Conservation (phyloP, 2,113 vertebrate genomes). For the Strix aluco region DNA sequence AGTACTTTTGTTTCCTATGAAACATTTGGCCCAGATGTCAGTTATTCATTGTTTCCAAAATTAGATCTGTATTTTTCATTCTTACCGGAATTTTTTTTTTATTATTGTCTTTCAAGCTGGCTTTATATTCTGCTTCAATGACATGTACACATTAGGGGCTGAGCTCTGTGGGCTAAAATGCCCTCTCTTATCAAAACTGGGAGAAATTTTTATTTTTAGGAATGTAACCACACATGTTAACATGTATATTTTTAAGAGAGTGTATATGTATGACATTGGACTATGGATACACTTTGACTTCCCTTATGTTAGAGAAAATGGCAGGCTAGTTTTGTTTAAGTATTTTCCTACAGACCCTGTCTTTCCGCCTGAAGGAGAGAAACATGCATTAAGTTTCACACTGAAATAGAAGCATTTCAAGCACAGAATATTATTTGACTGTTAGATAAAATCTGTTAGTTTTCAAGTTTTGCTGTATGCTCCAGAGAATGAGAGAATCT, state of each 20-base stretch:
- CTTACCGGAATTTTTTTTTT: neutral
- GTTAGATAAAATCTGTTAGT: neutral
- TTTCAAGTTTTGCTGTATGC: neutral
- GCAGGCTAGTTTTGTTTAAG: neutral
- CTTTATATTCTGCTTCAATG: neutral
- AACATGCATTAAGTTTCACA: neutral
- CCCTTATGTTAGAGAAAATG: neutral
- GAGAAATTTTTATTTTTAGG: neutral
- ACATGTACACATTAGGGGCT: neutral
- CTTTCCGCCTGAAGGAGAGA: neutral
- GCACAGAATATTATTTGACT: neutral
- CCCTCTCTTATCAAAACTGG: neutral
- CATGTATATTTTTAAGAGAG: neutral
- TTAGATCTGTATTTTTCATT: neutral
- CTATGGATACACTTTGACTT: neutral
- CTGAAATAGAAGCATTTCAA: neutral
- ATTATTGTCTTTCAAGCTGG: neutral
- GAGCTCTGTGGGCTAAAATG: neutral
- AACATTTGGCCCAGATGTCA: neutral
- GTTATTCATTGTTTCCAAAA: neutral
- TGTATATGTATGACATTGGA: neutral
- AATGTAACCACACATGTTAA: neutral
- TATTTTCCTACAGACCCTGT: neutral
- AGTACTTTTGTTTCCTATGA: neutral
- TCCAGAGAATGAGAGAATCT: neutral